Evolutionary conservation across 2,797 vertebrate genomes (phyloP), one percentile per base, ranked within the genome.

Genomic region (Rhinogobio ventralis): DNA sequence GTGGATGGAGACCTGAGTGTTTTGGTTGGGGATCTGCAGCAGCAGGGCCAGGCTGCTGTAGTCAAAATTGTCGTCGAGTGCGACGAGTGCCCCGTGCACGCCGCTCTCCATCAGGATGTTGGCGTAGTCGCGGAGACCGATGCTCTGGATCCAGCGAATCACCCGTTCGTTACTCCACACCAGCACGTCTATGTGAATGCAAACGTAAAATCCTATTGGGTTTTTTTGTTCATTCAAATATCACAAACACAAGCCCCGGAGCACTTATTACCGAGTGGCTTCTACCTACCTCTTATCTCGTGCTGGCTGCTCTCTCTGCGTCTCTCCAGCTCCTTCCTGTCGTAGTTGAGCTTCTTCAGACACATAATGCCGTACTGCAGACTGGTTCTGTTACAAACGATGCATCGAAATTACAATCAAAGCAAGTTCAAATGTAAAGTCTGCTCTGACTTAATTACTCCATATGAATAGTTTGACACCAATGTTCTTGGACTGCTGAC

Each of bases 341-440:
- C 98, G 73, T 99, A 99, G 95, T 99, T 99, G 89, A 99, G 93
- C 93, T 98, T 97, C 95, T 99, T 99, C 94, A 99, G 96, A 94
- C 97, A 95, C 98, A 99, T 99, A 92, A 99, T 98, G 79, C 98
- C 98, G 62, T 99, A 99, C 81, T 99, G 98, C 94, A 99, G 96
- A 96, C 98, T 99, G 93, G 97, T 99, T 95, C 98, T 99, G 92
- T 92, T 88, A 5, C 87, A 89, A 85, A 87, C 2, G 3, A 76
- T 39, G 9, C 23, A 1, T 57, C 5, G 51, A 2, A 39, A 10
- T 76, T 76, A 10, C 53, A 25, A 42, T 17, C 14, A 7, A 60
- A 1, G 13, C 23, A 0, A 55, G 7, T 42, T 77, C 28, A 60
- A 25, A 9, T 4, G 46, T 10, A 17, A 42, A 39, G 30, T 14